These are phyloP conservation scores for Erithacus rubecula DNA, from an alignment of 2,797 vertebrate species.

Conservation along the genomic window DNA sequence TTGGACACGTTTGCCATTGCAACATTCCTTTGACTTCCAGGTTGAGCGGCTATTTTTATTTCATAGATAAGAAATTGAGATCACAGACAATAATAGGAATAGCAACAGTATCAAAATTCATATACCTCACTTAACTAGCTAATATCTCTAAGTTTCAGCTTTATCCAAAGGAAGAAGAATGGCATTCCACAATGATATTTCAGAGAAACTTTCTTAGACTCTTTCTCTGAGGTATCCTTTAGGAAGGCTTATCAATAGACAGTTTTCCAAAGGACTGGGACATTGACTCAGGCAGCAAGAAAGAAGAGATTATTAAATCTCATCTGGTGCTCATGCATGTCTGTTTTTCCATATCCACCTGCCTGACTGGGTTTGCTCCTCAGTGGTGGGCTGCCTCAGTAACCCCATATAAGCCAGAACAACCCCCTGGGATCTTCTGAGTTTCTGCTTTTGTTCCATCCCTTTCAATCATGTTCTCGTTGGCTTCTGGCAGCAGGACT, in stretches of 20 bases:
- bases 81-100: background rate
- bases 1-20: background rate
- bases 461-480: background rate
- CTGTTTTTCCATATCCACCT: background rate
- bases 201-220: background rate
- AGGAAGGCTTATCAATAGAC: background rate
- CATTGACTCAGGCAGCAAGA: background rate
- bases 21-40: background rate
- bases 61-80: background rate
- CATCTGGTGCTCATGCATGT: background rate
- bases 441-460: background rate
- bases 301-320: background rate
- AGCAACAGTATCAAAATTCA: background rate
- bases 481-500: background rate
- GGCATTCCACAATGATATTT: background rate
- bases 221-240: background rate
- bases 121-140: background rate
- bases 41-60: background rate
- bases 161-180: background rate
- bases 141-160: background rate
- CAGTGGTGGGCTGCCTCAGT: background rate
- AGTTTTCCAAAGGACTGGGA: background rate
- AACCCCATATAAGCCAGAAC: background rate
- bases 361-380: background rate
- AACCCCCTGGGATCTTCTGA: accelerated